phyloP scores from a whole-genome alignment of 2,888 invertebrate genomes.

The Anagyrus pseudococci region DNA sequence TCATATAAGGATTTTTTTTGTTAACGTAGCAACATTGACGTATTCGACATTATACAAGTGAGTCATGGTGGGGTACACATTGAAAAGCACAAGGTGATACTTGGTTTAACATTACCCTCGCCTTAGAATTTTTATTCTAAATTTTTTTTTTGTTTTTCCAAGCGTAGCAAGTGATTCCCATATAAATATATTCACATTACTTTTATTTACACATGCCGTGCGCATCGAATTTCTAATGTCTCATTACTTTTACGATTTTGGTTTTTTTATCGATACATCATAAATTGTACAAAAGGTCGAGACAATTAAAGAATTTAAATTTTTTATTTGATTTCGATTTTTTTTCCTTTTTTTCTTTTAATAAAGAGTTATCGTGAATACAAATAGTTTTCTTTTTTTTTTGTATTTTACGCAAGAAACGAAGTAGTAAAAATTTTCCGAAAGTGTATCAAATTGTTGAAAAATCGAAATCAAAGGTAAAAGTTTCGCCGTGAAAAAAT shows the following conservation, averaged over 20 bases:
- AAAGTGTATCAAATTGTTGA: too few relatives aligned
- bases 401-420: too few relatives aligned
- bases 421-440: too few relatives aligned
- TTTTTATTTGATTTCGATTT: slow-evolving; percentile 6
- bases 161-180: slow-evolving; percentile 40
- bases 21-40: slow-evolving; percentile 31
- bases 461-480: too few relatives aligned
- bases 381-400: too few relatives aligned
- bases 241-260: too few relatives aligned
- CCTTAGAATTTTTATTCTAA: slow-evolving; percentile 24
- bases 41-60: slow-evolving; percentile 29
- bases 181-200: slow-evolving; percentile 41
- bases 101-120: slow-evolving; percentile 23
- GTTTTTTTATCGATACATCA: too few relatives aligned
- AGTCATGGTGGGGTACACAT: slow-evolving; percentile 27
- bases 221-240: not conserved
- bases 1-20: slow-evolving; percentile 16
- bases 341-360: slow-evolving; percentile 13
- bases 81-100: slow-evolving; percentile 36
- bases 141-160: slow-evolving; percentile 28
- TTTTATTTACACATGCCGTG: slow-evolving; percentile 34
- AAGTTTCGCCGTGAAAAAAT: too few relatives aligned
- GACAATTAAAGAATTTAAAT: not conserved
- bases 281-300: too few relatives aligned
- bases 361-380: slow-evolving; percentile 26